These are phyloP conservation scores for Alethe castanea DNA, from an alignment of 2,113 vertebrate species.

Conservation along the genomic window DNA sequence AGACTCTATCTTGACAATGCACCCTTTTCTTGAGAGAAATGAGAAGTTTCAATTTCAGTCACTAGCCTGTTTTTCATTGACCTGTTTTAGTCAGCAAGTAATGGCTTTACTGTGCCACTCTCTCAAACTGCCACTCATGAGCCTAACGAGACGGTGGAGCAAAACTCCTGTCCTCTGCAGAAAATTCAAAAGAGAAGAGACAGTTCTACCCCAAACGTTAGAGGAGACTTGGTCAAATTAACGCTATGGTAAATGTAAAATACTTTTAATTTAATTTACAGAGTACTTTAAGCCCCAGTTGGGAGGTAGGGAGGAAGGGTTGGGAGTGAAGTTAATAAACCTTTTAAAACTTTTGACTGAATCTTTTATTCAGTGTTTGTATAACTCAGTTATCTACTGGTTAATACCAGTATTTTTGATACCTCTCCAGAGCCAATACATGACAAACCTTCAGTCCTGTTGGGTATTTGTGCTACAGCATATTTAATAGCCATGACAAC, in stretches of 20 bases:
- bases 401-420: constrained; percentile 57
- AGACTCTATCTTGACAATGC: neutral
- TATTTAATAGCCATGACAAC: constrained; percentile 81
- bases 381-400: constrained; percentile 57
- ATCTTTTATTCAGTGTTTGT: constrained; percentile 47
- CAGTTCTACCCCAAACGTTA: neutral
- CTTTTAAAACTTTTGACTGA: constrained; percentile 39
- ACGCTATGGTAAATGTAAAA: neutral
- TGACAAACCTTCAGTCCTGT: constrained; percentile 52
- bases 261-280: constrained; percentile 14
- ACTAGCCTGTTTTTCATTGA: constrained; percentile 55
- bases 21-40: constrained; percentile 54
- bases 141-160: neutral
- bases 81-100: constrained; percentile 54
- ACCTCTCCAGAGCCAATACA: constrained; percentile 55
- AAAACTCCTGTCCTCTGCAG: constrained; percentile 23
- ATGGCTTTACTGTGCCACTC: neutral
- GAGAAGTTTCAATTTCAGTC: constrained; percentile 57
- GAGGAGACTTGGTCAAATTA: neutral
- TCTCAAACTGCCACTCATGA: neutral
- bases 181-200: neutral
- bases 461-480: constrained; percentile 66
- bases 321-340: constrained; percentile 14
- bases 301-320: neutral
- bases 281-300: neutral